Evolutionary conservation across 1,140 invertebrate species (phyloP).

Genomic region (Scaptomyza pallida): DNA sequence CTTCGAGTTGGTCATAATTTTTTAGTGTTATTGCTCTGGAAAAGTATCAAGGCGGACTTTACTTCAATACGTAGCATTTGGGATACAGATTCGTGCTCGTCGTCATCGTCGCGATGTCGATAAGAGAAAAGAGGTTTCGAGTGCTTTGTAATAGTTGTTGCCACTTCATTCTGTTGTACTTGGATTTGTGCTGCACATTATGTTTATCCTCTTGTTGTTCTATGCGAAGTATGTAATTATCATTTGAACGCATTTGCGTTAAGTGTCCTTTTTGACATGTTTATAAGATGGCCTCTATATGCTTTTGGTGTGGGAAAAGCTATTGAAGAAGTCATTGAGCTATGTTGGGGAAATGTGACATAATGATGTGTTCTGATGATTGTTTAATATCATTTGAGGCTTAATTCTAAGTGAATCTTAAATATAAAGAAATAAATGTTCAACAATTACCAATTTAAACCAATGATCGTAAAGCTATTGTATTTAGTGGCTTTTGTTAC

Average conservation of each 20-base stretch:
- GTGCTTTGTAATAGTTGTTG: conserved; percentile 80
- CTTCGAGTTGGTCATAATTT: conserved; percentile 66
- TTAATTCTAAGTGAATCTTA: no score
- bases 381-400: conserved; percentile 23
- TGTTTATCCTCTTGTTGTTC: conserved; percentile 47
- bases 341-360: conserved; percentile 18
- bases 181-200: conserved; percentile 45
- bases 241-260: conserved; percentile 77
- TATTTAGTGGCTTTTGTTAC: no score
- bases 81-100: conserved; percentile 28
- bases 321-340: conserved; percentile 38
- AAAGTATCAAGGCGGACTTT: conserved; percentile 57
- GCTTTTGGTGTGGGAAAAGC: conserved; percentile 34
- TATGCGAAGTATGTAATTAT: conserved; percentile 65
- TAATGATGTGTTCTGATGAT: conserved; percentile 41
- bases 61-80: conserved; percentile 12
- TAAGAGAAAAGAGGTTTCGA: conserved; percentile 49
- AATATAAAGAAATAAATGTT: neutral
- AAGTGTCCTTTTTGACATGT: conserved; percentile 82
- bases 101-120: conserved; percentile 33
- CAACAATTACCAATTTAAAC: no score
- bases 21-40: conserved; percentile 76
- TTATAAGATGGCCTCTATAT: conserved; percentile 68
- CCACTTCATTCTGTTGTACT: conserved; percentile 64
- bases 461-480: no score